A percentile compares a stretch with the other conserved stretches of the same genome.
phyloP scores from a whole-genome alignment of 2,113 vertebrate genomes.

The Vidua chalybeata region DNA sequence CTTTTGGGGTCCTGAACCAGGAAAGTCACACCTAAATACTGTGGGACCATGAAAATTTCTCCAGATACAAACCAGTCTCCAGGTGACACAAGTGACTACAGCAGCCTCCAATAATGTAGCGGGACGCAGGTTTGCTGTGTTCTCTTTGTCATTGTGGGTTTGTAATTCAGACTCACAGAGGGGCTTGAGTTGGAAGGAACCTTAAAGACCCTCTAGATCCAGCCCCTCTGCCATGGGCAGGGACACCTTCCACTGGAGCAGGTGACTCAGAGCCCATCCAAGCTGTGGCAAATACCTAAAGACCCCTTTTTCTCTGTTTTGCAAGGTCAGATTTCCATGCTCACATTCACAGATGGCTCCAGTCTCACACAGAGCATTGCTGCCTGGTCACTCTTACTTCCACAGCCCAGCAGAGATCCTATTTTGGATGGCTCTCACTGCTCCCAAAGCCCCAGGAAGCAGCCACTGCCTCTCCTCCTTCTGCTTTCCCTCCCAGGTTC shows the following conservation, averaged over 20 bases:
- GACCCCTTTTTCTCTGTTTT: background rate
- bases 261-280: too few relatives aligned
- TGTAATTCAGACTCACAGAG: too few relatives aligned
- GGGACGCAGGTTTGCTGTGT: too few relatives aligned
- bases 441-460: background rate
- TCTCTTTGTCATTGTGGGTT: too few relatives aligned
- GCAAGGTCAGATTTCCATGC: background rate
- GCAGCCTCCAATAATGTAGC: too few relatives aligned
- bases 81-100: too few relatives aligned
- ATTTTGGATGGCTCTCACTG: background rate
- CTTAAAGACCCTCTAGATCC: background rate
- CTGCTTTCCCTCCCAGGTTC: background rate
- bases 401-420: background rate
- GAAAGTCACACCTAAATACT: background rate
- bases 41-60: background rate
- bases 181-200: background rate
- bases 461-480: accelerated
- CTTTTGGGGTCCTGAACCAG: background rate
- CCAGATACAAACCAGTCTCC: background rate
- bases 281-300: too few relatives aligned
- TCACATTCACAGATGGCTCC: background rate
- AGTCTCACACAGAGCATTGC: accelerated
- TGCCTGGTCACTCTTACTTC: background rate
- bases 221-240: background rate
- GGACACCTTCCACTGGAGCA: too few relatives aligned